phyloP scores from a whole-genome alignment of 2,888 invertebrate genomes.

The Iselma pallidipennis region DNA sequence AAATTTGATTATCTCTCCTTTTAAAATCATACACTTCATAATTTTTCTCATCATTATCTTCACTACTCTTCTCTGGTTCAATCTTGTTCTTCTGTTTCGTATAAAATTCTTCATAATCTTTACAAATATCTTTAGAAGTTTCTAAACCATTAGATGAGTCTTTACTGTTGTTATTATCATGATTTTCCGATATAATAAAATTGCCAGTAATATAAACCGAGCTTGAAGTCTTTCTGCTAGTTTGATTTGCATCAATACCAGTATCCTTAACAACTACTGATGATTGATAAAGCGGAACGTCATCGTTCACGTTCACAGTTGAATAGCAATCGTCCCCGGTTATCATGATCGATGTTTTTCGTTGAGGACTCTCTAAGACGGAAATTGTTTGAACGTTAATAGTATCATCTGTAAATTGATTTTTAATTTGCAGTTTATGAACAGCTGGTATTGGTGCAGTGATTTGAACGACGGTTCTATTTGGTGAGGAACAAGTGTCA shows the following conservation, averaged over 20 bases:
- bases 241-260: conserved; percentile 13
- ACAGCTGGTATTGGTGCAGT: conserved; percentile 53
- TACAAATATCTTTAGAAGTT: conserved; percentile 8
- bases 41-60: conserved; percentile 28
- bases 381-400: conserved; percentile 40
- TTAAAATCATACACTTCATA: conserved; percentile 7
- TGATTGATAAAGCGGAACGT: conserved; percentile 72
- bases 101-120: conserved; percentile 5
- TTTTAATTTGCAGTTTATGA: conserved; percentile 61
- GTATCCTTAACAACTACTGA: conserved; percentile 71
- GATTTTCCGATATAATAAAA: conserved; percentile 32
- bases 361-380: conserved; percentile 49
- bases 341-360: conserved; percentile 73
- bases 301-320: conserved; percentile 72
- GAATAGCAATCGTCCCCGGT: conserved; percentile 76
- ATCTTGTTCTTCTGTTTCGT: conserved; percentile 9
- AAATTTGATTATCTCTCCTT: conserved; percentile 6
- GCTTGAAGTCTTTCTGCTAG: conserved; percentile 45
- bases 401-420: conserved; percentile 51
- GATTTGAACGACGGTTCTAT: conserved; percentile 58
- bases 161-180: too few relatives aligned
- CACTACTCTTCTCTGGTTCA: neutral
- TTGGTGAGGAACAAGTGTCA: conserved; percentile 29
- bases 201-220: conserved; percentile 54
- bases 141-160: neutral